Percentiles rank a stretch among this genome's conserved stretches.
Evolutionary conservation across 2,113 vertebrate genomes (phyloP).

Genomic region (Balaeniceps rex): DNA sequence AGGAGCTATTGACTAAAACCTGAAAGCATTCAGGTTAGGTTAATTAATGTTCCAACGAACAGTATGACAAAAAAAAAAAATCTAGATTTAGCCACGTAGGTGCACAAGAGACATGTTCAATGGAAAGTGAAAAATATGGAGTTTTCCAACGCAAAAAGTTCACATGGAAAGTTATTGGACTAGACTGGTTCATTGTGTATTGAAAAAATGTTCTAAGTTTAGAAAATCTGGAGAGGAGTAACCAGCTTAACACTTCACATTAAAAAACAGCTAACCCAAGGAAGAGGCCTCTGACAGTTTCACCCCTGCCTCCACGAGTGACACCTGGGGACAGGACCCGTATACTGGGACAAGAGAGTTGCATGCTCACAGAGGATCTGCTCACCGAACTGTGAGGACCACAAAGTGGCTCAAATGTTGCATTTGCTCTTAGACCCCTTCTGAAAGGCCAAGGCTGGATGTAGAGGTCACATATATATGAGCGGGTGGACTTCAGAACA

Average conservation of each 20-base stretch:
- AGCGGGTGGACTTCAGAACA: neutral
- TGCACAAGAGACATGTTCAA: neutral
- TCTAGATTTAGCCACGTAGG: neutral
- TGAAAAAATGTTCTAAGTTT: neutral
- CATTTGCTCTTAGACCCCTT: neutral
- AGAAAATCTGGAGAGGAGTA: neutral
- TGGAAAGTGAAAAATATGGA: neutral
- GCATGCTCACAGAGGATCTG: neutral
- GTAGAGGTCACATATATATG: fast-evolving
- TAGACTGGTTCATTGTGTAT: neutral
- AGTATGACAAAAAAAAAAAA: neutral
- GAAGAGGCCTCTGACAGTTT: neutral
- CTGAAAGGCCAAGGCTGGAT: neutral
- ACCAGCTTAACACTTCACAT: neutral
- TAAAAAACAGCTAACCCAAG: neutral
- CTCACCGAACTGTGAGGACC: neutral
- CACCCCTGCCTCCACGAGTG: neutral
- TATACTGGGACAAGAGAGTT: neutral
- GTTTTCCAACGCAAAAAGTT: neutral
- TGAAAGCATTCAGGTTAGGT: neutral
- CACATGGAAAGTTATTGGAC: fast-evolving
- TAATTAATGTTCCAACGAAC: neutral
- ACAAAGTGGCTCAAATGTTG: fast-evolving
- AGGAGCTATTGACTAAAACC: neutral
- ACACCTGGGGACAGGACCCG: fast-evolving